Conservation (phyloP, 2,113 vertebrate species). For the Orientallactaga bullata region DNA sequence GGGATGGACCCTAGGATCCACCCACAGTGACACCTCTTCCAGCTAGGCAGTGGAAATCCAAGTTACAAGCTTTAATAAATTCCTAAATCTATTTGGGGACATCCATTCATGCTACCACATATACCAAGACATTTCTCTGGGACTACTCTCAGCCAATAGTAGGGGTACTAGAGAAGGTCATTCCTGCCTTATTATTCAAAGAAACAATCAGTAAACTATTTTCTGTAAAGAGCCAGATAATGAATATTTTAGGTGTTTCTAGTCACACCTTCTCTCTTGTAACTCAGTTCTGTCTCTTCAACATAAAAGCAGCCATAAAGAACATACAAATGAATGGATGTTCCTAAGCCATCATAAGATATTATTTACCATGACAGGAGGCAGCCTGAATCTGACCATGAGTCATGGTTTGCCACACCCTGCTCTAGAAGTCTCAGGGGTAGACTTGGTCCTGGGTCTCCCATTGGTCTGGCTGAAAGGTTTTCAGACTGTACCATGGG, state of each 20-base stretch:
- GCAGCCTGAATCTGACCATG: not conserved
- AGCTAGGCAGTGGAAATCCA: too few relatives aligned
- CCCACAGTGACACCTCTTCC: too few relatives aligned
- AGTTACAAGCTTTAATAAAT: too few relatives aligned
- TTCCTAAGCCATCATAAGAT: not conserved
- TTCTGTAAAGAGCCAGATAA: not conserved
- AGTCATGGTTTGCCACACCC: not conserved
- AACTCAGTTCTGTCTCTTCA: not conserved
- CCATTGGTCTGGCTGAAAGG: not conserved
- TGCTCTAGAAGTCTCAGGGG: not conserved
- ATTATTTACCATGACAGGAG: not conserved
- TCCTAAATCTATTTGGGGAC: too few relatives aligned
- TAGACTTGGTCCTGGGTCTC: not conserved
- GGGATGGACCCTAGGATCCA: too few relatives aligned
- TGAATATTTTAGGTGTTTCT: conserved; percentile 17
- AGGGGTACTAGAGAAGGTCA: not conserved
- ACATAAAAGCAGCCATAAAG: not conserved
- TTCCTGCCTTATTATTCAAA: not conserved
- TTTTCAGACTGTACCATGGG: not conserved
- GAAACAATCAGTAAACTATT: not conserved
- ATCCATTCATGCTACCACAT: not conserved
- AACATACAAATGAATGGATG: not conserved
- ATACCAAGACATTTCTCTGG: not conserved
- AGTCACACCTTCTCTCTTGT: not conserved
- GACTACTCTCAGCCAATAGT: not conserved